A percentile compares a stretch with the other conserved stretches of the same genome.
phyloP scores from a whole-genome alignment of 2,113 vertebrate genomes.

The Fukomys damarensis region DNA sequence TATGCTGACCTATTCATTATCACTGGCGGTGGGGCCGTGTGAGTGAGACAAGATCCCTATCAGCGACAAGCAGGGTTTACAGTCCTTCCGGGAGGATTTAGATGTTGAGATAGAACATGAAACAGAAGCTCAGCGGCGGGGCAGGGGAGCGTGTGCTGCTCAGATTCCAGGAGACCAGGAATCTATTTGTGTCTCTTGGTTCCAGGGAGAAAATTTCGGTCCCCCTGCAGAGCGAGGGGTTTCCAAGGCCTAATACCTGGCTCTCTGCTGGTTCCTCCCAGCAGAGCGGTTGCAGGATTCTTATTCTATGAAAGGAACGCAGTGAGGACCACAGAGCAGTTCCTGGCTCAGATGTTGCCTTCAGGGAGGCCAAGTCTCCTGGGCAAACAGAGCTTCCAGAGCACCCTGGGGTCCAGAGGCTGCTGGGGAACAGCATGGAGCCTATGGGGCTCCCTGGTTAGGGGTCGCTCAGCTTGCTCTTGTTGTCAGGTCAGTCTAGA shows the following conservation, averaged over 20 bases:
- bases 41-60: constrained; percentile 72
- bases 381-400: background rate
- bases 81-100: constrained; percentile 78
- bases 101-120: constrained; percentile 65
- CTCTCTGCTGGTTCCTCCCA: background rate
- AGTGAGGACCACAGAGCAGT: background rate
- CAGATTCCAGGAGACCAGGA: background rate
- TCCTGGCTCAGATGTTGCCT: background rate
- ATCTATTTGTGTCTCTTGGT: background rate
- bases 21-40: constrained; percentile 69
- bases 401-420: too few species aligned
- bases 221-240: background rate
- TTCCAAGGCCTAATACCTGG: background rate
- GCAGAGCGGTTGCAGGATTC: background rate
- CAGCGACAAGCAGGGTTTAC: constrained; percentile 70
- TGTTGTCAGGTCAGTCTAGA: fast-evolving
- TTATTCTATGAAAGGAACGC: background rate
- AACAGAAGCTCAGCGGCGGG: constrained; percentile 37
- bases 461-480: too few species aligned
- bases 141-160: background rate
- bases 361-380: background rate
- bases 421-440: fast-evolving
- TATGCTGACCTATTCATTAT: constrained; percentile 85
- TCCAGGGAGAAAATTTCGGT: background rate
- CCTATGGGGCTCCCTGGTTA: too few species aligned